Evolutionary conservation across 1,140 invertebrate species (phyloP).

Genomic region (Leptestheria dahalacensis): DNA sequence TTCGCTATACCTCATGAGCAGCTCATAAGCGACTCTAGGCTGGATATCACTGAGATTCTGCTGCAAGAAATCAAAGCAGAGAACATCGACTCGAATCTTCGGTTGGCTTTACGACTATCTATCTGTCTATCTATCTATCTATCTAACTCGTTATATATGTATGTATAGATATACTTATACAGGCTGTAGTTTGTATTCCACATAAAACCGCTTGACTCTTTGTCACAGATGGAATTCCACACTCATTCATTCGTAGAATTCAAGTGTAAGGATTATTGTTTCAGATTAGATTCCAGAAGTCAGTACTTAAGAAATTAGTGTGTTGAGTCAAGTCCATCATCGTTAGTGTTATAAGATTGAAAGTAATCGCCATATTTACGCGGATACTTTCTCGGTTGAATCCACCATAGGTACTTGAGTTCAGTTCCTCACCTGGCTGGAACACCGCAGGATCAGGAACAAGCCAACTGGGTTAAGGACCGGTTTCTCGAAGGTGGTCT

Average conservation of each 20-base stretch:
- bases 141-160: no score
- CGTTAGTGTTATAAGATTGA: background rate
- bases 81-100: background rate
- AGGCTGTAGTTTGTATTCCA: no score
- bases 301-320: no score
- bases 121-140: no score
- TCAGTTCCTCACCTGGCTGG: conserved; percentile 14
- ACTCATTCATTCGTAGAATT: no score
- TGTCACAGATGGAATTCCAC: no score
- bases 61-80: background rate
- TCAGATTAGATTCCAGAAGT: no score
- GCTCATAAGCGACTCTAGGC: background rate
- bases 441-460: conserved; percentile 5
- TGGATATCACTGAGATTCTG: background rate
- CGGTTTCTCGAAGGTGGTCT: conserved; percentile 3
- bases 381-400: background rate
- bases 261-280: no score
- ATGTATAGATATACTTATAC: no score
- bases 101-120: no score
- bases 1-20: no score
- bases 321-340: conserved; percentile 11
- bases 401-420: background rate
- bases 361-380: background rate
- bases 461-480: conserved; percentile 12
- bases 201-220: no score